Percentiles rank a stretch among this genome's conserved stretches.
phyloP scores from a whole-genome alignment of 53 echinoderm and acorn worm genomes.

The Temnopleurus reevesii region DNA sequence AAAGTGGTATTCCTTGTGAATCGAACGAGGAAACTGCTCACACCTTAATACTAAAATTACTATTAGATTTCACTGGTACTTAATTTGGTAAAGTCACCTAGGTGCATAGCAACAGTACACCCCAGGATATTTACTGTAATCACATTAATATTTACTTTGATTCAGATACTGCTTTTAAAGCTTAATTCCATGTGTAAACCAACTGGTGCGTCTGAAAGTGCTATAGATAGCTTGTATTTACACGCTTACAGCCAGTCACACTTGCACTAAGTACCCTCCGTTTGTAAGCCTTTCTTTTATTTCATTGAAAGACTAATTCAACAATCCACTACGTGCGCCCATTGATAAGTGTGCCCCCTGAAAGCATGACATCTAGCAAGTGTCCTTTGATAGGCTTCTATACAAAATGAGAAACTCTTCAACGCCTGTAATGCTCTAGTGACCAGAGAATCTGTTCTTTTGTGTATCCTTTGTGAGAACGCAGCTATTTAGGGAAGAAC shows the following conservation, averaged over 20 bases:
- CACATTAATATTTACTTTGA: neutral
- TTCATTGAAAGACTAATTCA: neutral
- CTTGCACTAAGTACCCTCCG: neutral
- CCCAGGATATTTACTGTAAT: too few species aligned
- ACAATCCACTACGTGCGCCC: neutral
- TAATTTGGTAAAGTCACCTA: too few species aligned
- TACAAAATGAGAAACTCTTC: constrained; percentile 10
- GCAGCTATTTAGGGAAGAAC: constrained; percentile 2
- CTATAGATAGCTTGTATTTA: constrained; percentile 3
- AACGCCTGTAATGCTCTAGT: neutral
- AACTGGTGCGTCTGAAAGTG: neutral
- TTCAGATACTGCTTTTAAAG: constrained; percentile 10
- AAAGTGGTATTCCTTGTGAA: too few species aligned
- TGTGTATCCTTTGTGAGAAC: neutral
- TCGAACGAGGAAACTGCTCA: too few species aligned
- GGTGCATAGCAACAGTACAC: too few species aligned
- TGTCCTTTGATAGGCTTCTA: neutral
- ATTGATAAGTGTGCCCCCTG: neutral
- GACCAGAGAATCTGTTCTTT: neutral
- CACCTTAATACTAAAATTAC: too few species aligned
- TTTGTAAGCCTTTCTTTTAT: neutral
- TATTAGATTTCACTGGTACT: too few species aligned
- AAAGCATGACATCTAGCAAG: constrained; percentile 1
- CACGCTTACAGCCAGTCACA: neutral
- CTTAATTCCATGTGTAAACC: constrained; percentile 1